Evolutionary conservation across 2,797 vertebrate genomes (phyloP).

Genomic region (Acipenser ruthenus): DNA sequence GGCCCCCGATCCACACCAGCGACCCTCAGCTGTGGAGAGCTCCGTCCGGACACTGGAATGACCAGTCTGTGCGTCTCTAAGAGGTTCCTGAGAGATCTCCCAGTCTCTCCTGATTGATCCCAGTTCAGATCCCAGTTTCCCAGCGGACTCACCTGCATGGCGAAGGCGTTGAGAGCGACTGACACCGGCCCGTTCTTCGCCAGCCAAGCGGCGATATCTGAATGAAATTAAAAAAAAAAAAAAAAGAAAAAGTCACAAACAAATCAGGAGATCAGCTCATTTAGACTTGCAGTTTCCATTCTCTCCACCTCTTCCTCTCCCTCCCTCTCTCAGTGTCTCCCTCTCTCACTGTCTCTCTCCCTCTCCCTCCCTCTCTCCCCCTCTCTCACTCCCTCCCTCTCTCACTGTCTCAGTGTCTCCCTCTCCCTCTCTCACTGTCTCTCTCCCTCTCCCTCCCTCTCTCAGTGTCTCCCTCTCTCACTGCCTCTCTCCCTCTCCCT

Average conservation of each 20-base stretch:
- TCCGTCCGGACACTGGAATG: too few relatives aligned
- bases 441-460: neutral
- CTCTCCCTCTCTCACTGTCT: neutral
- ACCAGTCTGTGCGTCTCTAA: too few relatives aligned
- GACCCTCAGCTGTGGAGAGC: too few relatives aligned
- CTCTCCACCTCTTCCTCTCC: neutral
- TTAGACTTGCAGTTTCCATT: too few relatives aligned
- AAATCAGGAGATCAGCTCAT: too few relatives aligned
- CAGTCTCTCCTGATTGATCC: neutral
- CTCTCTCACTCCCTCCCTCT: too few relatives aligned
- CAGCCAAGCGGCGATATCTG: slow-evolving; percentile 80
- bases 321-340: too few relatives aligned
- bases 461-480: neutral
- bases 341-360: neutral
- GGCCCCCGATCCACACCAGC: too few relatives aligned
- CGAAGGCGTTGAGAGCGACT: slow-evolving; percentile 83
- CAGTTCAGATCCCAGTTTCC: neutral
- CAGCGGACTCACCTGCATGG: slow-evolving; percentile 74
- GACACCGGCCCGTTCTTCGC: slow-evolving; percentile 78
- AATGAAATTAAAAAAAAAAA: neutral
- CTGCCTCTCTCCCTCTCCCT: too few relatives aligned
- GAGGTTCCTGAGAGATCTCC: too few relatives aligned
- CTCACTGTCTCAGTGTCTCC: too few relatives aligned
- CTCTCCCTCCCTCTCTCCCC: neutral
- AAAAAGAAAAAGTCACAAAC: too few relatives aligned